Percentiles rank a stretch among this genome's conserved stretches.
phyloP scores from a whole-genome alignment of 2,888 invertebrate species.

The Drosophila pseudotakahashii region DNA sequence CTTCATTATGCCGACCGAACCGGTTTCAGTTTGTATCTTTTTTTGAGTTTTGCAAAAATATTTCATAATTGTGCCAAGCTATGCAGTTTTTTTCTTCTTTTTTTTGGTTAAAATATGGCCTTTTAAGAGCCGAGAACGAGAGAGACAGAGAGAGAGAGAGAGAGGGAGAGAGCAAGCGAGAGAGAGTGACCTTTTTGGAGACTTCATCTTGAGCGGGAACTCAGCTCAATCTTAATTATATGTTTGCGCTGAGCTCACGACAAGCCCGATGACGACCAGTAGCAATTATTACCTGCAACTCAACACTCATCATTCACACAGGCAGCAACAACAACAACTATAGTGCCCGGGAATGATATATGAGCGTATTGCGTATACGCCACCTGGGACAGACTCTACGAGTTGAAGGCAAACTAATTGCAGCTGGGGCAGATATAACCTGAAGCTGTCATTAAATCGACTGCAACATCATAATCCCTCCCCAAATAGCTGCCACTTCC shows the following conservation, averaged over 20 bases:
- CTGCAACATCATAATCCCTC: conserved; percentile 73
- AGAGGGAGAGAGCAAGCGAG: not conserved
- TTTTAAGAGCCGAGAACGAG: conserved; percentile 56
- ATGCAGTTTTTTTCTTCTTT: conserved; percentile 52
- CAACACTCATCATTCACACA: conserved; percentile 70
- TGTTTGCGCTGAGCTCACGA: conserved; percentile 52
- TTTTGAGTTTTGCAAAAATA: conserved; percentile 66
- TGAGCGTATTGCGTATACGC: conserved; percentile 71
- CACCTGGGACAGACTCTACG: conserved; percentile 34
- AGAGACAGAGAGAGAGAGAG: conserved; percentile 7
- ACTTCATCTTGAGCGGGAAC: conserved; percentile 22
- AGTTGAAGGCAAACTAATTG: conserved; percentile 54
- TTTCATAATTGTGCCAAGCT: conserved; percentile 80
- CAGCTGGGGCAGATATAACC: conserved; percentile 52
- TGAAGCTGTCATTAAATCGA: conserved; percentile 74
- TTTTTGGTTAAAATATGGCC: conserved; percentile 78
- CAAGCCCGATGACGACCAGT: conserved; percentile 67
- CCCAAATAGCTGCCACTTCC: conserved; percentile 28
- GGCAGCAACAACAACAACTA: conserved; percentile 2
- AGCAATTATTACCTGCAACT: conserved; percentile 73
- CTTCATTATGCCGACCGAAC: conserved; percentile 72
- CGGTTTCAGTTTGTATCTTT: conserved; percentile 49
- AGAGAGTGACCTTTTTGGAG: conserved; percentile 57
- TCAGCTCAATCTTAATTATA: conserved; percentile 71
- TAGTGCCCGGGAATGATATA: conserved; percentile 58